Evolutionary conservation across 2,888 invertebrate genomes (phyloP).

Genomic region (Julus scandinavius): DNA sequence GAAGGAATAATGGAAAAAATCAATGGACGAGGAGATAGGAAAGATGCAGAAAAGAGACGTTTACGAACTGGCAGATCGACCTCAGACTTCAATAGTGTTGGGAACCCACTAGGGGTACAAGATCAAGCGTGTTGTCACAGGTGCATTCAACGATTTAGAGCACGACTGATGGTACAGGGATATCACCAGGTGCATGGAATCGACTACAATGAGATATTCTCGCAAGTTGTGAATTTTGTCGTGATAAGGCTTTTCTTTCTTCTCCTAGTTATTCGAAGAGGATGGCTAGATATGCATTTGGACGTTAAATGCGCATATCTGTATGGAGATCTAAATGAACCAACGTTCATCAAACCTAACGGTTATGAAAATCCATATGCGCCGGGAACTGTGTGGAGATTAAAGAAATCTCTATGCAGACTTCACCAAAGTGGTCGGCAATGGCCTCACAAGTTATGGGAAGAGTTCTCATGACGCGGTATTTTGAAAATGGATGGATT

Average conservation of each 20-base stretch:
- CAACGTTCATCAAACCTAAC: not conserved
- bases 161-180: not conserved
- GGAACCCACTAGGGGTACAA: too few relatives aligned
- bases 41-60: too few relatives aligned
- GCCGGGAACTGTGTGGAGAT: not conserved
- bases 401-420: not conserved
- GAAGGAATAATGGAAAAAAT: too few relatives aligned
- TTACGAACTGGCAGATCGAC: too few relatives aligned
- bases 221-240: too few relatives aligned
- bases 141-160: not conserved
- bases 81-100: too few relatives aligned
- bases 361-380: not conserved
- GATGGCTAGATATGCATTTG: too few relatives aligned
- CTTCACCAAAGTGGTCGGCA: not conserved
- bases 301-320: not conserved
- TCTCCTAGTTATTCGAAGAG: too few relatives aligned
- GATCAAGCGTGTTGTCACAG: too few relatives aligned
- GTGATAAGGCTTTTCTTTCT: too few relatives aligned
- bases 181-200: not conserved
- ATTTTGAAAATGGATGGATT: not conserved
- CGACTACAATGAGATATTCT: not conserved
- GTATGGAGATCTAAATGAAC: not conserved
- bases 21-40: too few relatives aligned
- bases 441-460: not conserved
- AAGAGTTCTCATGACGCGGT: not conserved